Percentiles rank a stretch among this genome's conserved stretches.
These are phyloP conservation scores for Eupsilia transversa DNA, from an alignment of 2,888 invertebrate genomes.

Conservation along the genomic window DNA sequence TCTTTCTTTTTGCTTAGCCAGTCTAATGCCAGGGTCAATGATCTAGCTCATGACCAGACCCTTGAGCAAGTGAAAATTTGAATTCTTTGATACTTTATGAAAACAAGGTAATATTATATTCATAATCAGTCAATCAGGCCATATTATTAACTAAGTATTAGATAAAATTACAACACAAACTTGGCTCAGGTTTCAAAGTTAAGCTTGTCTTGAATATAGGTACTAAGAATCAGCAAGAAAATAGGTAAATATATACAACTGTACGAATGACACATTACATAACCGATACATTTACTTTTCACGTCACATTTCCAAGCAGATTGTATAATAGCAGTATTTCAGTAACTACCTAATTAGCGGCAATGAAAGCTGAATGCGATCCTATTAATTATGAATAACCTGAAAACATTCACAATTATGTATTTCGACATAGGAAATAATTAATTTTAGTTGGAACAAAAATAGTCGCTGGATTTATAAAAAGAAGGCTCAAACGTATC, in stretches of 20 bases:
- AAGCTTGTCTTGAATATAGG: background rate
- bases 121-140: background rate
- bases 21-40: slow-evolving; percentile 17
- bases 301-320: slow-evolving; percentile 50
- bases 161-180: background rate
- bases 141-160: background rate
- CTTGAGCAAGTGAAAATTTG: slow-evolving; percentile 43
- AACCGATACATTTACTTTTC: slow-evolving; percentile 43
- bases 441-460: slow-evolving; percentile 53
- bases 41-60: slow-evolving; percentile 38
- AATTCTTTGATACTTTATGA: slow-evolving; percentile 6
- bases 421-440: slow-evolving; percentile 66
- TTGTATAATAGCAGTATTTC: slow-evolving; percentile 50
- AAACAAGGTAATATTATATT: background rate
- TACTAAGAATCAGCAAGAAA: slow-evolving; percentile 4
- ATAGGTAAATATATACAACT: slow-evolving; percentile 13
- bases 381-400: slow-evolving; percentile 62
- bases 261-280: slow-evolving; percentile 37
- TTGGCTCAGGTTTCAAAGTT: background rate
- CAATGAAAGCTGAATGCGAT: slow-evolving; percentile 57
- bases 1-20: background rate
- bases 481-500: slow-evolving; percentile 2
- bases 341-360: slow-evolving; percentile 57
- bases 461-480: slow-evolving; percentile 24
- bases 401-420: slow-evolving; percentile 62